Evolutionary conservation across 1,140 invertebrate species (phyloP).

Genomic region (Hypothenemus hampei): DNA sequence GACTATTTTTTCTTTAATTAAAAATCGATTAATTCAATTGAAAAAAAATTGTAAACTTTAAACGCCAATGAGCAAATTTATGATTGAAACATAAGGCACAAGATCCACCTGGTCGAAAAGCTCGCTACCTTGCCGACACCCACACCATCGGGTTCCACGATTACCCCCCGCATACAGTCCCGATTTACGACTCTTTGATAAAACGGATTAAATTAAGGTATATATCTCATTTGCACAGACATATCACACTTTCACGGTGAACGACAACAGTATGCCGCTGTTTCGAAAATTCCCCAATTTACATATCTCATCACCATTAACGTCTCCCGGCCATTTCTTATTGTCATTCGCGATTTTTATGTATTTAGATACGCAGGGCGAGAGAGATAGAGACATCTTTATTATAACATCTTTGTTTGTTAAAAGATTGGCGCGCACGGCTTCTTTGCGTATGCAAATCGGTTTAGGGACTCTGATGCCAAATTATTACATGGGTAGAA

Average conservation of each 20-base stretch:
- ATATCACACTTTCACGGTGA: constrained; percentile 29
- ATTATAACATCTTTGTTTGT: constrained; percentile 22
- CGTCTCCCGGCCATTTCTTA: constrained; percentile 27
- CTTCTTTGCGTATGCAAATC: constrained; percentile 12
- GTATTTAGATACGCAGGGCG: constrained; percentile 7
- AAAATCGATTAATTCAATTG: background rate
- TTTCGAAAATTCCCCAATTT: constrained; percentile 25
- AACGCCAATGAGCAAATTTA: constrained; percentile 7
- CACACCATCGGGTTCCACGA: constrained; percentile 14
- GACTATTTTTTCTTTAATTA: no score
- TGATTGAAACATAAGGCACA: constrained; percentile 13
- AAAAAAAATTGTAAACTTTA: no score
- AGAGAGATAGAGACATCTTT: constrained; percentile 22
- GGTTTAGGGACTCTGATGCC: background rate
- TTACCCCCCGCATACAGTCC: constrained; percentile 18
- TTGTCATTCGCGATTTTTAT: constrained; percentile 21
- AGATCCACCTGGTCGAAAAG: constrained; percentile 17
- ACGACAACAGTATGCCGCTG: constrained; percentile 25
- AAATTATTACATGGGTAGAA: no score
- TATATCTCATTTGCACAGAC: constrained; percentile 31
- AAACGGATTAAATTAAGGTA: constrained; percentile 30
- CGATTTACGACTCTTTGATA: constrained; percentile 31
- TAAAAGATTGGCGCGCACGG: constrained; percentile 13
- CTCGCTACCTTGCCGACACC: constrained; percentile 23
- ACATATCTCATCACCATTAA: constrained; percentile 34